Conservation (phyloP, 2,888 invertebrate genomes). For the Latrodectus elegans region DNA sequence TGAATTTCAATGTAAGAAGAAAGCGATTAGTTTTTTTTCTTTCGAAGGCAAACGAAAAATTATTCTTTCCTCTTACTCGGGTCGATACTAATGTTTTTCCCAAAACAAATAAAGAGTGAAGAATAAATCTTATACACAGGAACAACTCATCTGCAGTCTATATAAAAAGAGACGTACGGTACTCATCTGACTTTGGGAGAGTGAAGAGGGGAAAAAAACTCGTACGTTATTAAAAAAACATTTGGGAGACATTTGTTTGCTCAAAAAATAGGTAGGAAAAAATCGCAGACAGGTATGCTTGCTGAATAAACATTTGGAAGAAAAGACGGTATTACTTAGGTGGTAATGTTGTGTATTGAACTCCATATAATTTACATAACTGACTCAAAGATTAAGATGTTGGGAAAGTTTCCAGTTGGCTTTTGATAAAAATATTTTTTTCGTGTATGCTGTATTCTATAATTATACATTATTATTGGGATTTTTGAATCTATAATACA, state of each 20-base stretch:
- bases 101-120: constrained; percentile 37
- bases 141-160: constrained; percentile 19
- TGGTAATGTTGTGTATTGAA: constrained; percentile 20
- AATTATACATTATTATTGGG: too few relatives aligned
- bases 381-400: constrained; percentile 10
- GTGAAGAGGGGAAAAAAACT: constrained; percentile 20
- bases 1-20: constrained; percentile 40
- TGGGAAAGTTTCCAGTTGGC: constrained; percentile 17
- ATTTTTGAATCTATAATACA: too few relatives aligned
- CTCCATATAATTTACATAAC: constrained; percentile 43
- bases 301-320: constrained; percentile 40
- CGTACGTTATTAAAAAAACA: constrained; percentile 53
- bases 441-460: too few relatives aligned
- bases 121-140: constrained; percentile 30
- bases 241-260: constrained; percentile 56
- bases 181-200: background rate
- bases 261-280: constrained; percentile 7
- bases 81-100: constrained; percentile 58
- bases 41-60: constrained; percentile 23
- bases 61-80: constrained; percentile 21
- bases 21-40: background rate
- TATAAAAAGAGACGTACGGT: constrained; percentile 25
- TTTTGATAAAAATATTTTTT: too few relatives aligned
- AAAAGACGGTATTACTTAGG: constrained; percentile 21
- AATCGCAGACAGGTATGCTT: constrained; percentile 22